Evolutionary conservation across 2,113 vertebrate genomes (phyloP), one percentile per base, ranked within the genome.

Genomic region (Taxidea taxus): DNA sequence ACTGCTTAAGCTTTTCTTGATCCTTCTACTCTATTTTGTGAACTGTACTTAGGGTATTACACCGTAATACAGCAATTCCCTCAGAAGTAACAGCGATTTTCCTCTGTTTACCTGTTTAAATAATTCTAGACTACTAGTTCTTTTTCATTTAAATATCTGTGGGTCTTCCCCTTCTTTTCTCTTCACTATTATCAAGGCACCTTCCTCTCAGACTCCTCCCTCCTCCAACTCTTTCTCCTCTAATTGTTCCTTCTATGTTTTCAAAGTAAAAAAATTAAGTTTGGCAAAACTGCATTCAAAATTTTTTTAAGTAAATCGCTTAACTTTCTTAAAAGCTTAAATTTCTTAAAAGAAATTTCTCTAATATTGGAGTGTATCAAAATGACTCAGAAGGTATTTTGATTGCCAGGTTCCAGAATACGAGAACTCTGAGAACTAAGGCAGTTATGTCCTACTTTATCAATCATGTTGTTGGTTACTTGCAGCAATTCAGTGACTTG

Each of bases 181-280:
- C 90, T 49, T 91, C 87, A 91, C 18, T 83, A 82, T 6, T 86
- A 42, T 92, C 4, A 87, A 92, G 37, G 75, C 2, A 90, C 37
- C 7, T 78, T 81, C 64, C 49, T 90, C 21, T 44, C 18, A 70
- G 23, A 97, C 23, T 72, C 39, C 23, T 68, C 66, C 58, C 12
- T 88, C 31, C 8, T 83, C n/a, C 42, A 77, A 77, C 34, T 60
- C n/a, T 25, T 77, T 44, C 23, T 74, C 54, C 44, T 64, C 23
- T 78, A 58, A 60, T 44, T 56, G 47, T 85, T 89, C 15, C 58
- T 66, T 94, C 13, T 83, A 72, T 31, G 20, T 86, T 96, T 97
- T 85, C 62, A 91, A 85, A 95, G 66, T 87, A 58, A 94, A 44
- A 97, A 75, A 47, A 56, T 85, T 78, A 85, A 84, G 37, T 62